These are phyloP conservation scores for Bicyclus anynana DNA, from an alignment of 1,140 invertebrate species.

Conservation along the genomic window DNA sequence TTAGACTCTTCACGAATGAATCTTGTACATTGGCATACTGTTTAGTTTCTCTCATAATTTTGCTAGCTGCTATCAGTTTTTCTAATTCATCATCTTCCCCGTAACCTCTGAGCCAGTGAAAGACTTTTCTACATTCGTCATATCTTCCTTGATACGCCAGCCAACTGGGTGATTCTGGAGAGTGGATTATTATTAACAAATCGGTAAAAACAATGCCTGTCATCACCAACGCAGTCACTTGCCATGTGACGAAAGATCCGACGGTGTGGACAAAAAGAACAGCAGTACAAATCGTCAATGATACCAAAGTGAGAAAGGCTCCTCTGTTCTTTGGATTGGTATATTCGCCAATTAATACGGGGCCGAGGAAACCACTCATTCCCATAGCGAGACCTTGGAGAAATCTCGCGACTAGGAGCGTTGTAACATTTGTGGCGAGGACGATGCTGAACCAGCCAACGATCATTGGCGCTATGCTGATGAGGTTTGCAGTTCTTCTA, in stretches of 20 bases:
- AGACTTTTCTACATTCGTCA: slow-evolving; percentile 64
- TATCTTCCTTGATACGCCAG: slow-evolving; percentile 72
- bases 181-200: slow-evolving; percentile 64
- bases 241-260: slow-evolving; percentile 78
- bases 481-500: slow-evolving; percentile 46
- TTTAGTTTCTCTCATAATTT: slow-evolving; percentile 31
- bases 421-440: slow-evolving; percentile 35
- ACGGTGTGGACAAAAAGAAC: slow-evolving; percentile 74
- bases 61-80: slow-evolving; percentile 47
- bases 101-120: slow-evolving; percentile 69
- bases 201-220: slow-evolving; percentile 61
- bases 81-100: slow-evolving; percentile 52
- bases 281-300: slow-evolving; percentile 71
- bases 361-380: slow-evolving; percentile 31
- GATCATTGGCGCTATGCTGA: slow-evolving; percentile 44
- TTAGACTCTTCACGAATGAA: slow-evolving; percentile 25
- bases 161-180: slow-evolving; percentile 85
- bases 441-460: slow-evolving; percentile 51
- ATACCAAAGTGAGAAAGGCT: slow-evolving; percentile 71
- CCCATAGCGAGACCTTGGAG: slow-evolving; percentile 33
- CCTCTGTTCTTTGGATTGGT: slow-evolving; percentile 74
- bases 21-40: slow-evolving; percentile 18
- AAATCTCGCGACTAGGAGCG: slow-evolving; percentile 28
- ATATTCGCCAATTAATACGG: slow-evolving; percentile 52
- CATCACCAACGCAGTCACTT: slow-evolving; percentile 71